Evolutionary conservation across 2,888 invertebrate species (phyloP), one percentile per base, ranked within the genome.

Genomic region (Clanis bilineata): DNA sequence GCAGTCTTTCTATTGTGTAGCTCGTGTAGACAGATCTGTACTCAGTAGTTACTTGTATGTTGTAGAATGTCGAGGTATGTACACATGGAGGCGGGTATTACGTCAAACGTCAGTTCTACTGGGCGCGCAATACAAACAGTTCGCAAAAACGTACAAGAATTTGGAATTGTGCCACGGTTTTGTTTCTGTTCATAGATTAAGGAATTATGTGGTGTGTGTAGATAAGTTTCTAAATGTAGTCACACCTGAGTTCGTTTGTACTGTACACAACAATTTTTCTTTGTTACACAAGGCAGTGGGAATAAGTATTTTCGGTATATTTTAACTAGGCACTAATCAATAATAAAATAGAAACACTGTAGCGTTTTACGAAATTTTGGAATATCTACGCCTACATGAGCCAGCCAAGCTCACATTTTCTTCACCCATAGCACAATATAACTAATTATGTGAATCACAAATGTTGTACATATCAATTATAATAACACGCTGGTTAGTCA

Each of bases 121-220:
- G 74, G 71, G 70, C 76, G 76, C 77, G 76, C 77, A 82, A 78
- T 83, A 80, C 87, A 88, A 88, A 88, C 87, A 88, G 86, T 85
- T 76, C 77, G 76, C 76, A 82, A 84, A 51, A 84, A 84, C 79
- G 75, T 76, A 77, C 67, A 75, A 80, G 80, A 81, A 85, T 84
- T 88, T 90, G 90, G 90, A 89, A 77, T 75, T 64, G 65, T 87
- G 90, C 90, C 90, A 89, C 68, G 64, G 65, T 70, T 56, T 45
- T 56, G 45, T 45, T 56, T 59, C 39, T 56, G 59, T 59, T 59
- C 59, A 58, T 64, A 62, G 59, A 56, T 64, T 57, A 59, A 62
- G 51, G 32, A 51, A 28, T 47, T 28, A 28, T 28, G 28, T 9
- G 18, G 28, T 47, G n/a, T 18, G 18, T 10, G 3, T 18, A 32